A percentile compares a stretch with the other conserved stretches of the same genome.
phyloP scores from a whole-genome alignment of 2,113 vertebrate genomes.

The Struthidea cinerea region DNA sequence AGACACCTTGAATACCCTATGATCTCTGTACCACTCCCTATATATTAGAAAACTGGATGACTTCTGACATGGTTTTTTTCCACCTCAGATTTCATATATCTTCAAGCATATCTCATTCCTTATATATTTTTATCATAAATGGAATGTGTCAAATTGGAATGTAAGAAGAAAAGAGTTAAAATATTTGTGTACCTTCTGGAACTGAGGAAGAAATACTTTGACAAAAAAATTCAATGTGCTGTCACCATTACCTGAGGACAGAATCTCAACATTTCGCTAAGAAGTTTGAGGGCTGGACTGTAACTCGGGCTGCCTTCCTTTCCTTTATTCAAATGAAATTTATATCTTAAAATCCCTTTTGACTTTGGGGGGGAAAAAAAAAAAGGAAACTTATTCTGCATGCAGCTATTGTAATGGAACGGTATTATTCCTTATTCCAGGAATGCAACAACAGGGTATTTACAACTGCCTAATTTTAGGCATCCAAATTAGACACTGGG shows the following conservation, averaged over 20 bases:
- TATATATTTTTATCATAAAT: not conserved
- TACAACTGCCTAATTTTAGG: not conserved
- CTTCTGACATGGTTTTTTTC: not conserved
- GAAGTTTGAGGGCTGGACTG: not conserved
- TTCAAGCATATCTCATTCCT: not conserved
- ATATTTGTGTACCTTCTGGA: not conserved
- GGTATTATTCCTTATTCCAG: not conserved
- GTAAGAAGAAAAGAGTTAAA: not conserved
- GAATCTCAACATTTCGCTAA: not conserved
- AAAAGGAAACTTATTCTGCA: not conserved
- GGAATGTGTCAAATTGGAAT: not conserved
- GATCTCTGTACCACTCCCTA: not conserved
- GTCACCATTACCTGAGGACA: not conserved
- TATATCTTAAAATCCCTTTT: not conserved
- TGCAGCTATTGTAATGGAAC: not conserved
- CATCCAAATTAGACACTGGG: not conserved
- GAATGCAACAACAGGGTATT: not conserved
- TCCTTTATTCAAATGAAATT: not conserved
- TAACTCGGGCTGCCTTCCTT: not conserved
- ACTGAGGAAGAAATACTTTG: not conserved
- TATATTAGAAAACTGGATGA: not conserved
- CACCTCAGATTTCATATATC: not conserved
- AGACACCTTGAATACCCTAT: not conserved
- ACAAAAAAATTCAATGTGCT: not conserved
- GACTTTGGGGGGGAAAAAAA: accelerated